Evolutionary conservation across 2,113 vertebrate genomes (phyloP).

Genomic region (Sciurus niger): DNA sequence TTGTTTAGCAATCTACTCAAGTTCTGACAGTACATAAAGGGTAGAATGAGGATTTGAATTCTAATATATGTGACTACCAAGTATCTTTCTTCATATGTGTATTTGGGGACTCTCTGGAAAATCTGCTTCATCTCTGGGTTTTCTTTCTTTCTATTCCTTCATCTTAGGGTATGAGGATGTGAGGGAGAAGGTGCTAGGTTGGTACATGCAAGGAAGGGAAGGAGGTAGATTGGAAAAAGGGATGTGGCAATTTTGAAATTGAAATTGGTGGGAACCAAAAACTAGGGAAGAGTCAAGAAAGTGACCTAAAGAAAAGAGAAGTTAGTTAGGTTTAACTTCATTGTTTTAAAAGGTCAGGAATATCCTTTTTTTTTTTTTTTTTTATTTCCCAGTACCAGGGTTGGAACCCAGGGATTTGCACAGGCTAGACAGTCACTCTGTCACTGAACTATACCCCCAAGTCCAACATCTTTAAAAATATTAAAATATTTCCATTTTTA

Average conservation of each 20-base stretch:
- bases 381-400: too few relatives aligned
- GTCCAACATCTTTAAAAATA: not conserved
- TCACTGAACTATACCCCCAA: too few relatives aligned
- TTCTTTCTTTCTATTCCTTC: not conserved
- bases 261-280: not conserved
- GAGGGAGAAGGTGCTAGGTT: not conserved
- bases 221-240: not conserved
- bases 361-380: not conserved
- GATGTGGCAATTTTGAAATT: not conserved
- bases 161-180: not conserved
- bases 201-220: not conserved
- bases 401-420: too few relatives aligned
- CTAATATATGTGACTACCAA: not conserved
- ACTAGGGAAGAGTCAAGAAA: not conserved
- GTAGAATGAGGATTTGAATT: not conserved
- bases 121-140: not conserved
- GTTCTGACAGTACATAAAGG: not conserved
- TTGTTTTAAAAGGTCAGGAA: not conserved
- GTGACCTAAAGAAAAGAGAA: not conserved
- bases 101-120: not conserved
- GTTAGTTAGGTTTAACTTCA: not conserved
- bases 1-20: not conserved
- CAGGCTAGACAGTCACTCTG: too few relatives aligned
- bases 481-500: slow-evolving; percentile 9
- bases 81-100: not conserved